Base-by-base conservation (phyloP, 2,113 vertebrate species). In the Platycercus adscitus region DNA sequence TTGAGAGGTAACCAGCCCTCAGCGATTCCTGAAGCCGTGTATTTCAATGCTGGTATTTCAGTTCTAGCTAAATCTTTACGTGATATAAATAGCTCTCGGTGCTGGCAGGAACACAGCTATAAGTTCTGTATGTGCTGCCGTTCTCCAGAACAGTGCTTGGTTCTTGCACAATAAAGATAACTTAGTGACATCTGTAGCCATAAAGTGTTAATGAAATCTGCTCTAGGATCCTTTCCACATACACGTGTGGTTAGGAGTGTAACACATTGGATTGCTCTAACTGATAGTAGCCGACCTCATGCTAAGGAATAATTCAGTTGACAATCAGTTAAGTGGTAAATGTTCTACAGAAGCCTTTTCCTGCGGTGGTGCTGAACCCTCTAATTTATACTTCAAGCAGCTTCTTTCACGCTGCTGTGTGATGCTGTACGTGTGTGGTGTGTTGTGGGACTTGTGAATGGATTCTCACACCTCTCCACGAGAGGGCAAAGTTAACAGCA, bases 231-330 rank as follows among this genome's bases (percentile, higher is more conserved):
- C n/a, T 69, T 52, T 33, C 41, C 37, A 3, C 46, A 5, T 9
- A 49, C 15, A 4, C 31, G 18, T 39, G 31, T 6, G 11, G 6
- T 14, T 26, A 7, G 33, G 50, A 81, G 47, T 4, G 33, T 5
- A 37, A 20, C 0, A 1, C 44, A 47, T 37, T 61, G 44, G 33
- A 13, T 63, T 47, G 63, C 79, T 39, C 0, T 5, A 2, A 29
- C 29, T 26, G 63, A 7, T n/a, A 29, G 31, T 3, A 28, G 10
- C 11, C 21, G 9, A 37, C 39, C 33, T 72, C 1, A 2, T 33
- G 9, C 63, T 17, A 3, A 26, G 33, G 52, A 43, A 5, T 43
- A 19, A 28, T 8, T 23, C 0, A 1, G 20, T 15, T 44, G 66
- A 33, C 28, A 71, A 41, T 10, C 6, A 81, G 73, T 19, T 24